A percentile compares a stretch with the other conserved stretches of the same genome.
Conservation (phyloP, 2,888 invertebrate genomes). For the Thelaira solivaga region DNA sequence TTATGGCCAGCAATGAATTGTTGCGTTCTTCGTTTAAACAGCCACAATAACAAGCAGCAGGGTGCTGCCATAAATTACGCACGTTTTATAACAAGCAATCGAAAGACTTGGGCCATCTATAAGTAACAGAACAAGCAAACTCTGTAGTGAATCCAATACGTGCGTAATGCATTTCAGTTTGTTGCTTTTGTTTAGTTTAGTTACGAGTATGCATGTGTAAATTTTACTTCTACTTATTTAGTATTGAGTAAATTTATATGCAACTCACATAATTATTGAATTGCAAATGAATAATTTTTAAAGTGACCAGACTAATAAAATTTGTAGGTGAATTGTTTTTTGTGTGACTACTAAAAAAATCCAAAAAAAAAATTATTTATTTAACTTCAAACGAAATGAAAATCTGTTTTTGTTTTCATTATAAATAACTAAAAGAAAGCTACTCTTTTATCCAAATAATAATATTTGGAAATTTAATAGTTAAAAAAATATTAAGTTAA, state of each 20-base stretch:
- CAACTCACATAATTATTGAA: conserved; percentile 55
- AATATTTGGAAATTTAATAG: too few relatives aligned
- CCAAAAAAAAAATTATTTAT: too few relatives aligned
- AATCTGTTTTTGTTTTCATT: too few relatives aligned
- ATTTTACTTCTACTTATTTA: conserved; percentile 28
- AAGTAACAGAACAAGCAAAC: conserved; percentile 46
- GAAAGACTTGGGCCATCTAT: conserved; percentile 11
- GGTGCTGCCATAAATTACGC: conserved; percentile 67
- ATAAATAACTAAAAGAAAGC: too few relatives aligned
- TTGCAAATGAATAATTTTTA: conserved; percentile 19
- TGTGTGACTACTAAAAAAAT: too few relatives aligned
- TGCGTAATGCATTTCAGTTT: conserved; percentile 55
- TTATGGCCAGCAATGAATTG: conserved; percentile 26
- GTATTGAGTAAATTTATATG: conserved; percentile 39
- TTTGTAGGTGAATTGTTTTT: too few relatives aligned
- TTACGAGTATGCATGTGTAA: neutral
- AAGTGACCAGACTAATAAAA: conserved; percentile 27
- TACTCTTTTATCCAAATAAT: too few relatives aligned
- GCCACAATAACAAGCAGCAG: conserved; percentile 59
- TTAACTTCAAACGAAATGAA: too few relatives aligned
- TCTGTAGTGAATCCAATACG: conserved; percentile 39
- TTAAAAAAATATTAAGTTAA: too few relatives aligned
- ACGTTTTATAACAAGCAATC: conserved; percentile 58
- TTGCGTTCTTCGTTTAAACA: conserved; percentile 17
- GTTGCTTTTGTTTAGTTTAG: neutral